Evolutionary conservation across 1,140 invertebrate species (phyloP), one percentile per base, ranked within the genome.

Genomic region (Zaprionus vittiger): DNA sequence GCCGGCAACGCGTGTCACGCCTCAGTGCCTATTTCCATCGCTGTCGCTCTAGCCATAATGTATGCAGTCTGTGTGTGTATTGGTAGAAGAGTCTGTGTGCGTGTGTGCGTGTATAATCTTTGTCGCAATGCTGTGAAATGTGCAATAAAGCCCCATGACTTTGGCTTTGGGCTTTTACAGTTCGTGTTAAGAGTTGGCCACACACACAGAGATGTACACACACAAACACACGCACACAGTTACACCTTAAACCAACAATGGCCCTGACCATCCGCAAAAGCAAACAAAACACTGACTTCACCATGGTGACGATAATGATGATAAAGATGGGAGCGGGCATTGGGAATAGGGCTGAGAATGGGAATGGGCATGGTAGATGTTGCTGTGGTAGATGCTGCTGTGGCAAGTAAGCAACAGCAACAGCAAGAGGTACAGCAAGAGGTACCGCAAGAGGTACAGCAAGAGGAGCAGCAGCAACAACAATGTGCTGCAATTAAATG

Each of bases 401-500:
- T 11, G 28, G 22, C 14, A 62, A 17, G 49, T 34, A 54, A 63
- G 68, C 60, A 56, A 9, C 24, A 71, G 31, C 31, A 7, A 28
- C 15, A 49, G 47, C 7, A 49, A n/a, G 44, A 20, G 17, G 44
- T 11, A 11, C 4, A 24, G 20, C 12, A 14, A 5, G 15, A 20
- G 31, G 9, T n/a, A n/a, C n/a, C n/a, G 47, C 7, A 49, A n/a
- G 44, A 20, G 17, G 44, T 11, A 11, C 3, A 22, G 20, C 12
- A 14, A 5, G 5, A 14, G 26, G 62, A 57, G n/a, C 64, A 34
- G 20, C 52, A 52, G 49, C 68, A 70, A 71, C 81, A 80, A 80
- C 84, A 89, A 84, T 89, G 83, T 79, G 79, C 75, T 79, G 80
- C 85, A 90, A 91, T 90, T 90, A 90, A 90, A 90, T 85, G 85